Evolutionary conservation across 2,113 vertebrate species (phyloP), one percentile per base, ranked within the genome.

Genomic region (Eolophus roseicapilla): DNA sequence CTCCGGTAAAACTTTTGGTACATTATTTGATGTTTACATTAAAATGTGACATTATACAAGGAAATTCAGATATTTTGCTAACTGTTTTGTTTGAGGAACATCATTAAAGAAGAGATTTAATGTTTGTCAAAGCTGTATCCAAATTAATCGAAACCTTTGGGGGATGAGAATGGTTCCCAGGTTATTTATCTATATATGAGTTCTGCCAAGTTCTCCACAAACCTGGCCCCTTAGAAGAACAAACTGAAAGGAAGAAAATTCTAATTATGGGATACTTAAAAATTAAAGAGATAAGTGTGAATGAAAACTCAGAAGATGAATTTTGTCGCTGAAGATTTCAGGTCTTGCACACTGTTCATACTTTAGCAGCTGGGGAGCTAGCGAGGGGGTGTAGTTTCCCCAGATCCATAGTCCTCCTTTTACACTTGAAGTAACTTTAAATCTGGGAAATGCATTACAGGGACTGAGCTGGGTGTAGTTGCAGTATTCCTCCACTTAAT

Each of bases 11-110:
- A 98, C 84, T 98, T 98, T 99, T 98, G 98, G 98, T 99, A 98
- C 98, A 98, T 99, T 98, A 98, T 99, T 99, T 99, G 98, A 98
- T 99, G 99, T 99, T 99, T 99, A 99, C 98, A 98, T 99, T 99
- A 98, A 98, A 98, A 98, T 98, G 98, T 99, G 98, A 99, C 98
- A 98, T 98, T 98, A 99, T 99, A 98, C 97, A 97, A 98, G 98
- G 97, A 98, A 98, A 97, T 98, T 98, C 98, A 98, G 94, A 98
- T 98, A 98, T 98, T 99, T 99, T 99, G 98, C 98, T 98, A 98
- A 98, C 98, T 98, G 98, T 98, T 98, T 98, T 98, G 97, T 99
- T 98, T 98, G 97, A 98, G 98, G 98, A 98, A 98, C 97, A 98
- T 98, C 98, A 98, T 98, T 98, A 98, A 98, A 97, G 96, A 97